Percentiles rank a stretch among this genome's conserved stretches.
phyloP scores from a whole-genome alignment of 1,140 invertebrate species.

The Drosophila mojavensis region DNA sequence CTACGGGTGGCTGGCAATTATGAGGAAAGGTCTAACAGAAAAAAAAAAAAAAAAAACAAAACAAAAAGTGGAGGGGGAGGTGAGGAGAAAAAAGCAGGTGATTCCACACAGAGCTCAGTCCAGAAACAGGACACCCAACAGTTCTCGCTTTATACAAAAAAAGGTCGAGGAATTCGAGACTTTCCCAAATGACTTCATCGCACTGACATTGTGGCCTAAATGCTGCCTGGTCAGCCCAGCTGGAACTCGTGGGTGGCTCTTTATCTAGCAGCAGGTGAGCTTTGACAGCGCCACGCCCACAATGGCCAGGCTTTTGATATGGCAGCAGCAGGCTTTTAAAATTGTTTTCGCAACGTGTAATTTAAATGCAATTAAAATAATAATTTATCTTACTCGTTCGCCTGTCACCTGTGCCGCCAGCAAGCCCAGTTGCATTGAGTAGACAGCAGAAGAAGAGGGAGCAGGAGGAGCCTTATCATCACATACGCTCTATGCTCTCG shows the following conservation, averaged over 20 bases:
- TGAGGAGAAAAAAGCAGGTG: slow-evolving; percentile 25
- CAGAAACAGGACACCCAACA: slow-evolving; percentile 1
- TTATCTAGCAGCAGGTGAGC: slow-evolving; percentile 62
- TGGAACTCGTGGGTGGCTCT: slow-evolving; percentile 32
- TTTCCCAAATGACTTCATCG: slow-evolving; percentile 30
- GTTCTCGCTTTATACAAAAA: neutral
- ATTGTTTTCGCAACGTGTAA: slow-evolving; percentile 69
- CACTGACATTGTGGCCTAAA: slow-evolving; percentile 29
- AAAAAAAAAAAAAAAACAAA: slow-evolving; percentile 4
- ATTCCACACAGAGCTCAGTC: slow-evolving; percentile 10
- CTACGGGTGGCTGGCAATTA: slow-evolving; percentile 71
- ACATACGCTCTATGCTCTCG: slow-evolving; percentile 57
- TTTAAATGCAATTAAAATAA: slow-evolving; percentile 83
- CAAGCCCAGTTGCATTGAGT: slow-evolving; percentile 18
- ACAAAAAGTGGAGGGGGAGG: neutral
- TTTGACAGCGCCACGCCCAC: slow-evolving; percentile 15
- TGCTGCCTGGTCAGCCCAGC: slow-evolving; percentile 30
- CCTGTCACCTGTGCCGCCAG: slow-evolving; percentile 51
- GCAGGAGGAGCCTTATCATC: slow-evolving; percentile 14
- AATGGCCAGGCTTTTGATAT: slow-evolving; percentile 1
- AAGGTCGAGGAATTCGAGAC: slow-evolving; percentile 10
- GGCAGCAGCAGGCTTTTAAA: slow-evolving; percentile 38
- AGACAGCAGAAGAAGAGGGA: neutral
- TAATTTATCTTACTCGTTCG: slow-evolving; percentile 74
- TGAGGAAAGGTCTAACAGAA: slow-evolving; percentile 42